A percentile compares a stretch with the other conserved stretches of the same genome.
Conservation (phyloP, 2,113 vertebrate species). For the Mugil cephalus region DNA sequence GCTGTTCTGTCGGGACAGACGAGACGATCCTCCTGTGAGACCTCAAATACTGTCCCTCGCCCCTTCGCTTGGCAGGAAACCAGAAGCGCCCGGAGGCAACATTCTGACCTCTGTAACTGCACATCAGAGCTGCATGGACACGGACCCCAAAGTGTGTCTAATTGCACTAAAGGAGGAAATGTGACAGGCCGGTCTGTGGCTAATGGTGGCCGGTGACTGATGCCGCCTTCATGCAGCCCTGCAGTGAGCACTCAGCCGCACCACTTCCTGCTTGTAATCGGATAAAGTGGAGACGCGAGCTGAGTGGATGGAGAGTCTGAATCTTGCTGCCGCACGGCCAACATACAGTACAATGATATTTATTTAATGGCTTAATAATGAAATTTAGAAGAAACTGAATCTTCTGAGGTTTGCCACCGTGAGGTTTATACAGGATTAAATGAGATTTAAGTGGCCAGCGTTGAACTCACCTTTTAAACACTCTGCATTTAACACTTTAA, state of each 20-base stretch:
- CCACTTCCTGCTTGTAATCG: slow-evolving; percentile 61
- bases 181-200: slow-evolving; percentile 45
- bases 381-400: slow-evolving; percentile 35
- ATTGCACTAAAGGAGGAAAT: slow-evolving; percentile 59
- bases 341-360: slow-evolving; percentile 29
- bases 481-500: too few relatives aligned
- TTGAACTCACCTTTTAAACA: neutral
- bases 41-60: slow-evolving; percentile 10
- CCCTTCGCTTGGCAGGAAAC: slow-evolving; percentile 52
- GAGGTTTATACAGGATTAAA: slow-evolving; percentile 6
- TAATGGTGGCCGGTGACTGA: slow-evolving; percentile 57
- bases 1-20: slow-evolving; percentile 32
- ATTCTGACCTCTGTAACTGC: slow-evolving; percentile 43
- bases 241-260: slow-evolving; percentile 36
- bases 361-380: slow-evolving; percentile 49
- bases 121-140: slow-evolving; percentile 43
- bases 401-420: neutral
- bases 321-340: slow-evolving; percentile 28
- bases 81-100: slow-evolving; percentile 52
- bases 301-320: slow-evolving; percentile 43
- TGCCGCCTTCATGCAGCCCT: slow-evolving; percentile 27
- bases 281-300: slow-evolving; percentile 46
- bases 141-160: slow-evolving; percentile 57
- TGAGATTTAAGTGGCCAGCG: neutral
- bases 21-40: slow-evolving; percentile 3